Base-by-base conservation (phyloP, 2,888 invertebrate species). In the Campoletis raptor region DNA sequence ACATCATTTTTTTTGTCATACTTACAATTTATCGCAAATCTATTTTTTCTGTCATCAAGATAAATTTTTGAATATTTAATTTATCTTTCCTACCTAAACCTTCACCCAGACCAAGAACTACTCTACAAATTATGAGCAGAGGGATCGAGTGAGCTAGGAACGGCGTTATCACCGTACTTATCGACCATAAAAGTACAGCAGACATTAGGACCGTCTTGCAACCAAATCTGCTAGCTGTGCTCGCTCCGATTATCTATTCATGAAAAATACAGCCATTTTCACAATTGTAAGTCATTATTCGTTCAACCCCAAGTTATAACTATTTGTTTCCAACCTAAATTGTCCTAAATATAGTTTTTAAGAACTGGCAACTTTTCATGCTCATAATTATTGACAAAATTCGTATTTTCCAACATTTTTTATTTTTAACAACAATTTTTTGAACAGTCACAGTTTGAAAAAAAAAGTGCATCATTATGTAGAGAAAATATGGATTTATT, bases 111-210 rank as follows among this genome's bases (percentile, higher is more conserved):
- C 97, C 97, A 37, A 97, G 94, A 48, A 97, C 90, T 24, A 97
- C 96, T 90, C 97, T 94, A 86, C 96, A 96, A 73, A 96, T 93
- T 42, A 97, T 95, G n/a, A 97, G 94, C 36, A 96, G 95, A 83
- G 96, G 95, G 21, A 97, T 94, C 84, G 96, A 96, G 70, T 96
- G 95, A n/a, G 96, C 96, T 89, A 97, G 94, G 72, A 96, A 93
- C 1, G 97, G 97, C 3, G 97, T 97, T 48, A 97, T 92, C 83
- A 96, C 95, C 8, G 97, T 97, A 10, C 97, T 96, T 78, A 97
- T 94, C 10, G 97, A 97, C 97, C 97, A 97, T 64, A 97, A 93
- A 77, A 97, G 94, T 24, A 97, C 97, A 78, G 97, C 96, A 88
- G 95, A 95, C 89, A 96, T 95, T 70, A 97, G 94, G 15, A 97